These are phyloP conservation scores for Apocheima hispidaria DNA, from an alignment of 2,888 invertebrate genomes.

Conservation along the genomic window DNA sequence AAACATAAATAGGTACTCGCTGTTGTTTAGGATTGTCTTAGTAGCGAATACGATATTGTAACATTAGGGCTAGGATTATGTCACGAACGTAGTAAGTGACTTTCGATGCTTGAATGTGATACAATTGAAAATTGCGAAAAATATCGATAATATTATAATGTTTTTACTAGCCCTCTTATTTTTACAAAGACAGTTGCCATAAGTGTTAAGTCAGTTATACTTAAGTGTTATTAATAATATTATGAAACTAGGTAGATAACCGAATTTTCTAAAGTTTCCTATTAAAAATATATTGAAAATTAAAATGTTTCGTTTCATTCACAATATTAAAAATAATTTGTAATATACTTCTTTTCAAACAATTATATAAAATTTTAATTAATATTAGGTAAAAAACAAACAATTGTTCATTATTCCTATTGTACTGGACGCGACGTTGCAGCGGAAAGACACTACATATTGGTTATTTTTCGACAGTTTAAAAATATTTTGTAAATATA, in stretches of 20 bases:
- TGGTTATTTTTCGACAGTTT: no score
- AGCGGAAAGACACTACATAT: no score
- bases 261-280: background rate
- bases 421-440: no score
- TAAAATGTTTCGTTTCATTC: background rate
- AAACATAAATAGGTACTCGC: background rate
- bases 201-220: background rate
- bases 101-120: no score
- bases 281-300: background rate
- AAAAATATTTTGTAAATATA: no score
- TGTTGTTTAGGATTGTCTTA: no score
- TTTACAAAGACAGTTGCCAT: constrained; percentile 4
- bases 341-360: no score
- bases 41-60: background rate
- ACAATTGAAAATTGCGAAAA: background rate
- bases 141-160: background rate
- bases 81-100: background rate
- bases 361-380: no score
- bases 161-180: background rate
- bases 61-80: background rate
- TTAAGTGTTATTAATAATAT: background rate
- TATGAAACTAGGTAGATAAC: background rate
- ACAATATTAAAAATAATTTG: no score
- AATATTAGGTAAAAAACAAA: no score
- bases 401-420: no score